Evolutionary conservation across 2,797 vertebrate species (phyloP).

Genomic region (Euthynnus affinis): DNA sequence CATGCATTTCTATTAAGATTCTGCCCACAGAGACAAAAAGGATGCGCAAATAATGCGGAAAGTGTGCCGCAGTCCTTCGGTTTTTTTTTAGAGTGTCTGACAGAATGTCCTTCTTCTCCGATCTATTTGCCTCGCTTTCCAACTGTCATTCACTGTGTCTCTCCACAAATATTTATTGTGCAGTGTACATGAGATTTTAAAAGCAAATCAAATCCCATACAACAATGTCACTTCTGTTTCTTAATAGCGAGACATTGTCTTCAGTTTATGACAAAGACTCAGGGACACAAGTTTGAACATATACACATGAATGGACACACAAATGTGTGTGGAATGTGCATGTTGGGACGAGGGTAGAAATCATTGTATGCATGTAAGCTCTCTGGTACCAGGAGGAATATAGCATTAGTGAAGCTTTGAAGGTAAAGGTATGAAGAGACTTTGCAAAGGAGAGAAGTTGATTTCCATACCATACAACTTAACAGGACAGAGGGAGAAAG

Average conservation of each 20-base stretch:
- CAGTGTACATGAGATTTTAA: constrained; percentile 51
- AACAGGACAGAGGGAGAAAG: not conserved
- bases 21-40: constrained; percentile 70
- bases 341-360: constrained; percentile 8
- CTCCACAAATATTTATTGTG: constrained; percentile 63
- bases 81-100: constrained; percentile 60
- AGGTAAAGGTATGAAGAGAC: constrained; percentile 29
- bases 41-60: constrained; percentile 67
- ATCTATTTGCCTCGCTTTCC: constrained; percentile 39
- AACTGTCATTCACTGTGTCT: constrained; percentile 58
- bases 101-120: constrained; percentile 66
- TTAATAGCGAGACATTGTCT: constrained; percentile 28
- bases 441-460: constrained; percentile 19
- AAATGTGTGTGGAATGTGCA: not conserved
- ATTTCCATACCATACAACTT: constrained; percentile 38
- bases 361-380: constrained; percentile 37
- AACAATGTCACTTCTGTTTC: constrained; percentile 56
- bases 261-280: constrained; percentile 12
- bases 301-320: not conserved
- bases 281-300: constrained; percentile 2
- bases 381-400: constrained; percentile 23
- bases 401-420: constrained; percentile 40
- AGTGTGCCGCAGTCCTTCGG: constrained; percentile 68
- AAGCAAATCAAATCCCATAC: constrained; percentile 64
- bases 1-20: constrained; percentile 72